Percentiles rank a stretch among this genome's conserved stretches.
These are phyloP conservation scores for Platorchestia sp. DNA, from an alignment of 1,140 invertebrate genomes.

Conservation along the genomic window DNA sequence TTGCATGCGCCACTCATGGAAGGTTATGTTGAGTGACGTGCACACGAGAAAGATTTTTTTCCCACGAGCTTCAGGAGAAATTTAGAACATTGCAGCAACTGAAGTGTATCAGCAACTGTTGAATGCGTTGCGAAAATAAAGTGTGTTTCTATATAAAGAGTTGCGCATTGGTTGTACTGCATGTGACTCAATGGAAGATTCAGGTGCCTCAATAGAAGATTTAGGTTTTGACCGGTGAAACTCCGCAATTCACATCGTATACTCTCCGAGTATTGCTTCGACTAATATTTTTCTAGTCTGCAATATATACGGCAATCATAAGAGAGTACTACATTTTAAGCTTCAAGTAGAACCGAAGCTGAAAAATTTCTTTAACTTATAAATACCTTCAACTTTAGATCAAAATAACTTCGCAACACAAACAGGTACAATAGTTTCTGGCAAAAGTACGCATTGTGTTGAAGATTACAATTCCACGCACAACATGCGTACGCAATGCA, in stretches of 20 bases:
- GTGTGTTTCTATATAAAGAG: neutral
- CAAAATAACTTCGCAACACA: neutral
- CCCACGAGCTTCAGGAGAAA: too few relatives aligned
- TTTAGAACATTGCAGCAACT: neutral
- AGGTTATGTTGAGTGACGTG: too few relatives aligned
- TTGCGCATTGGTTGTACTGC: neutral
- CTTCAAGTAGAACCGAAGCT: neutral
- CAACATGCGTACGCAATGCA: too few relatives aligned
- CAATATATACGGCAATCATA: neutral
- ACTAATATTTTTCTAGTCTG: neutral
- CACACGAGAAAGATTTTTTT: too few relatives aligned
- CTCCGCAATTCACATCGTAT: neutral
- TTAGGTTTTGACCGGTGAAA: too few relatives aligned
- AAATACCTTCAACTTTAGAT: neutral
- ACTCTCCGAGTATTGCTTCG: neutral
- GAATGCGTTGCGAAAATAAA: neutral
- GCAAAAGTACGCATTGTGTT: neutral
- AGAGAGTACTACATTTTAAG: neutral
- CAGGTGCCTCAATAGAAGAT: neutral
- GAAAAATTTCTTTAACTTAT: neutral
- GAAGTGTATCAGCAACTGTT: neutral
- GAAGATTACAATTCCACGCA: neutral
- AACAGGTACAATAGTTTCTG: neutral
- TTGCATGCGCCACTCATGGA: too few relatives aligned
- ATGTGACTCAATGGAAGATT: neutral